A percentile compares a stretch with the other conserved stretches of the same genome.
Conservation (phyloP, 2,797 vertebrate genomes). For the Lagocephalus sceleratus region DNA sequence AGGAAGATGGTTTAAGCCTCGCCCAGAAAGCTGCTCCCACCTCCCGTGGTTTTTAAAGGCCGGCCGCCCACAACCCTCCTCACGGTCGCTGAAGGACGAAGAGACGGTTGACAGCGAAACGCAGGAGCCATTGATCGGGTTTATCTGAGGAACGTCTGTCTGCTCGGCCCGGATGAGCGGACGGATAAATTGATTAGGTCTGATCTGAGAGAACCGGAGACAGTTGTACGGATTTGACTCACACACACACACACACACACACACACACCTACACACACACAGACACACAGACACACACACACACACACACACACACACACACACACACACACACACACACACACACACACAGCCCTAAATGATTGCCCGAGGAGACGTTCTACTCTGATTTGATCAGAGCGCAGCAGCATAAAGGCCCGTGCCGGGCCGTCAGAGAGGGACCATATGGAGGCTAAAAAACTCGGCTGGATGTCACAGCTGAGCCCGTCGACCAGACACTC, state of each 20-base stretch:
- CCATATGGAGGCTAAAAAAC: conserved; percentile 53
- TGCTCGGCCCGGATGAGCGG: conserved; percentile 39
- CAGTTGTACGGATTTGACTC: conserved; percentile 11
- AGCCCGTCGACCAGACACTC: conserved; percentile 43
- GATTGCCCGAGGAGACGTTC: conserved; percentile 35
- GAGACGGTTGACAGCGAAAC: conserved; percentile 25
- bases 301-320: background rate
- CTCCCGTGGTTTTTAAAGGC: no score
- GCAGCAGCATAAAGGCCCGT: conserved; percentile 48
- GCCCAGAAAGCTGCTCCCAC: no score
- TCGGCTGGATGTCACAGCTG: conserved; percentile 53
- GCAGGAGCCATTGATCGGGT: conserved; percentile 33
- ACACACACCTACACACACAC: no score
- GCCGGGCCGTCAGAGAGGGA: conserved; percentile 43
- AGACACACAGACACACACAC: background rate
- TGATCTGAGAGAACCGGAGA: conserved; percentile 44
- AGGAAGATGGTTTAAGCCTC: no score
- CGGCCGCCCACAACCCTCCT: no score
- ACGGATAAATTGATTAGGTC: conserved; percentile 54
- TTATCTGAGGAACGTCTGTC: conserved; percentile 45
- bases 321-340: background rate
- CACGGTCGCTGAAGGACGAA: background rate
- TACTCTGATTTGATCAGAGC: conserved; percentile 58
- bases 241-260: conserved; percentile 1
- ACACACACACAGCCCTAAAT: conserved; percentile 11